Base-by-base conservation (phyloP, 2,113 vertebrate genomes). In the Peucedramus taeniatus region DNA sequence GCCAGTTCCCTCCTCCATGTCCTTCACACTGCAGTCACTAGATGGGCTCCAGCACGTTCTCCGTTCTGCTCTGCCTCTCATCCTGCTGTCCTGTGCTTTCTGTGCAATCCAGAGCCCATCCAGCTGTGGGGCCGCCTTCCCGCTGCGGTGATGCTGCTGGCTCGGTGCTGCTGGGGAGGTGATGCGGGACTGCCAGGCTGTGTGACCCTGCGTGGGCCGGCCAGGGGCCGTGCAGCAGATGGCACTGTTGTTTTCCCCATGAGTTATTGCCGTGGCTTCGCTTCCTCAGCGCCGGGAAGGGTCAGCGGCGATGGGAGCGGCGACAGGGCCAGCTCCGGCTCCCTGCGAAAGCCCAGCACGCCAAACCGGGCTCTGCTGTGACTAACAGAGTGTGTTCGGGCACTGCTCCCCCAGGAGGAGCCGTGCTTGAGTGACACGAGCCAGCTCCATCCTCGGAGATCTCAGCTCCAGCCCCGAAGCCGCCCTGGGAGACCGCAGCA, bases 171-270 rank as follows among this genome's bases (percentile, higher is more conserved):
- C 9, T 2, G 47, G n/a, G 54, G 42, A 1, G 40, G 40, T 7
- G 0, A 1, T 33, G 23, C 4, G 33, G 1, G 18, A 10, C 42
- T 18, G 20, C 4, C 24, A 3, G 72, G 39, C 70, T 15, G 20
- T 2, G 61, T 5, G 82, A 60, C 65, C 85, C 86, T 35, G 35
- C 3, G 39, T 3, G 60, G 65, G 70, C 88, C 47, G 83, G 49
- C 76, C 47, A 0, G 30, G 83, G 49, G 90, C 85, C n/a, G 94
- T 74, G 88, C 96, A 86, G 88, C 96, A 96, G 96, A 74, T 93
- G 96, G 96, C 96, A 90, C 92, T 96, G 79, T 95, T 93, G 94
- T 49, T 89, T 96, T 88, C 79, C 24, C 47, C 7, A 9, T 57
- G 59, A 80, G 4, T 65, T 76, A 33, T 1, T 33, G 61, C 70